Evolutionary conservation across 2,888 invertebrate species (phyloP).

Genomic region (Arge pagana): DNA sequence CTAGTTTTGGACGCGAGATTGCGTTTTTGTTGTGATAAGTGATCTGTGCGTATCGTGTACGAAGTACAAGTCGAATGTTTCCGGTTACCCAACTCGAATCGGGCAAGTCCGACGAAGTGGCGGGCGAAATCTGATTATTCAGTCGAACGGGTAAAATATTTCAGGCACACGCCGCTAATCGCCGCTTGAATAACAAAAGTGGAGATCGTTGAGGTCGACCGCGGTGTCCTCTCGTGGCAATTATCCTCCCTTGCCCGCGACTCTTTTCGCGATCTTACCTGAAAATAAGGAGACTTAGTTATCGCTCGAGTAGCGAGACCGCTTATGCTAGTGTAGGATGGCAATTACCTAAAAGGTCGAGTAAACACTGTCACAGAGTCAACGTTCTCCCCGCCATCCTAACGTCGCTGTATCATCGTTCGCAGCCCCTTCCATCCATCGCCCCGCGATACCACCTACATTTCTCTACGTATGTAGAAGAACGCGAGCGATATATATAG

Average conservation of each 20-base stretch:
- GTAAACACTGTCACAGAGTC: slow-evolving; percentile 57
- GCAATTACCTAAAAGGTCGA: slow-evolving; percentile 59
- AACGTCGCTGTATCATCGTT: slow-evolving; percentile 8
- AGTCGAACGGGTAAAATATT: neutral
- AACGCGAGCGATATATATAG: neutral
- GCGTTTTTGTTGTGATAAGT: too few species aligned
- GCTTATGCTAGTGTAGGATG: slow-evolving; percentile 14
- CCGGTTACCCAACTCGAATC: too few species aligned
- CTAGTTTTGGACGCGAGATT: too few species aligned
- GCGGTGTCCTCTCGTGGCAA: neutral
- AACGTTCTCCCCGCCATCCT: slow-evolving; percentile 41
- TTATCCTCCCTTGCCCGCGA: neutral
- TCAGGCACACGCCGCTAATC: neutral
- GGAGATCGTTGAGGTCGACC: neutral
- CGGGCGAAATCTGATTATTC: too few species aligned
- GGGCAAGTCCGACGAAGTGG: too few species aligned
- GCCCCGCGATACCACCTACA: neutral
- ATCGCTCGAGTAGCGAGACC: slow-evolving; percentile 16
- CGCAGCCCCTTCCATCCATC: slow-evolving; percentile 1
- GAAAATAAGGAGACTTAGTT: slow-evolving; percentile 18
- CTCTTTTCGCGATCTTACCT: slow-evolving; percentile 12
- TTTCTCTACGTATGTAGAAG: neutral
- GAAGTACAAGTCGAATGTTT: too few species aligned
- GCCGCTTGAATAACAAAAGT: neutral
- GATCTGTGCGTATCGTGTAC: too few species aligned